Evolutionary conservation across 2,797 vertebrate genomes (phyloP).

Genomic region (Coccyzus lansbergi): DNA sequence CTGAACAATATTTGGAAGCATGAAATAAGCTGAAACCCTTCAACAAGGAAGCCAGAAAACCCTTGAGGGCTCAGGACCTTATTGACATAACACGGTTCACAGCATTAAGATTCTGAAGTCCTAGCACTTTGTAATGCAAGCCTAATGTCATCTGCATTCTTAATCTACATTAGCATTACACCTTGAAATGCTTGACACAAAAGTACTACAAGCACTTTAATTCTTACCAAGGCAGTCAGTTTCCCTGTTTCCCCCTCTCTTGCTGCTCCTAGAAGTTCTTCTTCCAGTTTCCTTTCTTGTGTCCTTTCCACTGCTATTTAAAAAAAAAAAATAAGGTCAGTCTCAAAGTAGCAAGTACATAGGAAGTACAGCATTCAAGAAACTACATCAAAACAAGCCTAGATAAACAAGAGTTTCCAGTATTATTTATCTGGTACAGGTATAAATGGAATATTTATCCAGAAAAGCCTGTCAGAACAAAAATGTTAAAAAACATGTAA

Average conservation of each 20-base stretch:
- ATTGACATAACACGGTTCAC: not conserved
- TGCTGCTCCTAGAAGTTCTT: constrained; percentile 86
- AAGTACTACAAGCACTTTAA: not conserved
- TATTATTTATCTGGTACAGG: not conserved
- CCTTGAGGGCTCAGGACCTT: not conserved
- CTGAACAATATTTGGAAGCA: not conserved
- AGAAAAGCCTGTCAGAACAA: not conserved
- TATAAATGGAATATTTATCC: not conserved
- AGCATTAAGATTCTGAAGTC: not conserved
- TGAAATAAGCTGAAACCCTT: not conserved
- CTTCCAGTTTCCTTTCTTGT: constrained; percentile 85
- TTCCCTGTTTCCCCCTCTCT: constrained; percentile 84
- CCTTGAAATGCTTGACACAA: not conserved
- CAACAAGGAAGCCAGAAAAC: not conserved
- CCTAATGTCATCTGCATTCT: not conserved
- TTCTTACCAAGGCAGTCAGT: constrained; percentile 85
- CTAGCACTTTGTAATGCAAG: not conserved
- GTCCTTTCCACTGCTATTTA: constrained; percentile 88
- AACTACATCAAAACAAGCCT: not conserved
- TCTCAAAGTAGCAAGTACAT: not conserved
- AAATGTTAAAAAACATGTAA: not conserved
- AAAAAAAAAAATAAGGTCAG: not conserved
- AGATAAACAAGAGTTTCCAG: not conserved
- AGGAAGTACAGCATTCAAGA: not conserved
- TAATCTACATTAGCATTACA: not conserved